Evolutionary conservation across 2,888 invertebrate genomes (phyloP), one percentile per base, ranked within the genome.

Genomic region (Tineola bisselliella): DNA sequence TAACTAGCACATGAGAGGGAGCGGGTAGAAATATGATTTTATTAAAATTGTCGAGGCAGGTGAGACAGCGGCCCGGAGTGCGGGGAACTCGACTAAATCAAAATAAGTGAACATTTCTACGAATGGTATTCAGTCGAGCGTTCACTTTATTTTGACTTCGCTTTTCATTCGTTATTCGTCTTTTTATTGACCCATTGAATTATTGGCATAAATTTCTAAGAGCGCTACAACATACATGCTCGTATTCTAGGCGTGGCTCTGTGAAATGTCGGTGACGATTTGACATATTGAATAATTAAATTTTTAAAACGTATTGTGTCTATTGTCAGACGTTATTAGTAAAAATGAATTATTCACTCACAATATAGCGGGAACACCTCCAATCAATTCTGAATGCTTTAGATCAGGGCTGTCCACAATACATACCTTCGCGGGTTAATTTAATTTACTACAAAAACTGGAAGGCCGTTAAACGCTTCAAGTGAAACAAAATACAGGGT

Each of bases 141-240:
- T 62, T 68, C 71, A 69, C 68, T 72, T 68, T 69, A 69, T 66
- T 70, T 72, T 66, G 63, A 63, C 64, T 38, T 38, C 62, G 61
- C 64, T 62, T 66, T 65, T 65, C 63, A 64, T 63, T 62, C 63
- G 63, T 61, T 63, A 64, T 58, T 38, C 66, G 59, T 65, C 62
- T 65, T 63, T 73, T 72, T 75, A 78, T 79, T 77, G 78, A 79
- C 78, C 74, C 73, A 73, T 76, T 76, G 76, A 76, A 74, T 79
- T 72, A 77, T 70, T 71, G 71, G 72, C 74, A 73, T 72, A 65
- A 67, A 67, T 68, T 70, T 67, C 66, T 18, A 13, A 18, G 19
- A 8, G 44, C 11, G 33, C 13, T 13, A 3, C 11, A 18, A 10
- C 5, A 44, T 2, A 44, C 8, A 44, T n/a, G n/a, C n/a, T n/a